Evolutionary conservation across 1,140 invertebrate genomes (phyloP), one percentile per base, ranked within the genome.

Genomic region (Himalopsyche phryganea): DNA sequence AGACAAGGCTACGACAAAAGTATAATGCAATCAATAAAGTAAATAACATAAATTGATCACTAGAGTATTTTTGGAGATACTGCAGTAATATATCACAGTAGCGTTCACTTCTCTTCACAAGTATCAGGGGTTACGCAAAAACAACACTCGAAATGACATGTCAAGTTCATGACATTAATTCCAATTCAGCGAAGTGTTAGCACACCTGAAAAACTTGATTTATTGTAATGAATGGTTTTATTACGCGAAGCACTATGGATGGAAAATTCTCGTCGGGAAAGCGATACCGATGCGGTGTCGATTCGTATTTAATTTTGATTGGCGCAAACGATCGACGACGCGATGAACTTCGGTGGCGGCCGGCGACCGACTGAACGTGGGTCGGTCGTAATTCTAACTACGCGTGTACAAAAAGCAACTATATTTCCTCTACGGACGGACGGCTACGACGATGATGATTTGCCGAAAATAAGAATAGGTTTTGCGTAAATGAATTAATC

Each of bases 141-240:
- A 48, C 45, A 48, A 55, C 32, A 48, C 19, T 32, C 9, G 9
- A 28, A 28, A 28, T 28, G 23, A 28, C 23, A 28, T 28, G 53
- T 40, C 53, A 55, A 11, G 53, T 33, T 23, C 44, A 55, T 13
- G 53, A 44, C 23, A 28, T 28, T 28, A 28, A 28, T 28, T 9
- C 23, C 23, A 28, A 28, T 28, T 28, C 9, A n/a, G 11, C 38
- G 38, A 40, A 35, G 6, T 6, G 6, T 40, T 40, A 15, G 11
- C 15, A 40, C 38, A 40, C 3, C 5, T 15, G 15, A 28, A 28
- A 28, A 28, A 28, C 23, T 28, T 28, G 23, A 28, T 28, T 28
- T 9, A 28, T 28, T n/a, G 15, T 15, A 40, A n/a, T n/a, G 15
- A 11, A 15, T 5, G n/a, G 38, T 40, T 15, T n/a, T 13, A 40